Evolutionary conservation across 2,113 vertebrate genomes (phyloP), one percentile per base, ranked within the genome.

Genomic region (Aspidoscelis tigris): DNA sequence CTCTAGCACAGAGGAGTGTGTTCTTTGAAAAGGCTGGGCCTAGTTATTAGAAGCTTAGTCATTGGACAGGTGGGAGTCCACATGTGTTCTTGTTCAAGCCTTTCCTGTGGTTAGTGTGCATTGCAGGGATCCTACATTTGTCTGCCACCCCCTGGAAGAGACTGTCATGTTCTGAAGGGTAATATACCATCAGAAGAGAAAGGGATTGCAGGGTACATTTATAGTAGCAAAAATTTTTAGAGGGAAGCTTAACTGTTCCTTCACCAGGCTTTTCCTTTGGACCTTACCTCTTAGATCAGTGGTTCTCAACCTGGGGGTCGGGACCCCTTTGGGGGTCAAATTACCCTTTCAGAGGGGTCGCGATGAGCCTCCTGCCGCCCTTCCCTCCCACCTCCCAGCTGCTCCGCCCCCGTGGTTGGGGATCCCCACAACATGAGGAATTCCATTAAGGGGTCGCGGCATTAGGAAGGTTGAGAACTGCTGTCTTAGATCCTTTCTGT

Each of bases 101-200:
- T 70, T 72, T 78, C 50, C 74, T 69, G 44, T 64, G n/a, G 53
- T n/a, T 47, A 64, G 24, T n/a, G 33, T 65, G 68, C 0, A 0
- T 50, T 0, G 0, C 2, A 0, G 0, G 0, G 5, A 80, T 75
- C 65, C 47, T 10, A 4, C 20, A 47, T 6, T 68, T 10, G 10
- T 47, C 41, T 80, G 26, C 1, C 1, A 8, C 85, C 2, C 11
- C 83, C 72, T 39, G 58, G 61, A 50, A 1, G 53, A 61, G 26
- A 11, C 10, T 58, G 22, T 3, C 0, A 33, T 0, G 24, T 16
- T 88, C 20, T 74, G 76, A 41, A n/a, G 68, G 84, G 65, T 0
- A 1, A 18, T 65, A 77, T 61, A 0, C 39, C 33, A 0, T 76
- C 53, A 22, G 0, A 0, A 72, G 7, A 81, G 43, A 80, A 80